These are phyloP conservation scores for Ianthella basta DNA, from an alignment of 37 sponge, comb jelly and placozoan species.

Conservation along the genomic window DNA sequence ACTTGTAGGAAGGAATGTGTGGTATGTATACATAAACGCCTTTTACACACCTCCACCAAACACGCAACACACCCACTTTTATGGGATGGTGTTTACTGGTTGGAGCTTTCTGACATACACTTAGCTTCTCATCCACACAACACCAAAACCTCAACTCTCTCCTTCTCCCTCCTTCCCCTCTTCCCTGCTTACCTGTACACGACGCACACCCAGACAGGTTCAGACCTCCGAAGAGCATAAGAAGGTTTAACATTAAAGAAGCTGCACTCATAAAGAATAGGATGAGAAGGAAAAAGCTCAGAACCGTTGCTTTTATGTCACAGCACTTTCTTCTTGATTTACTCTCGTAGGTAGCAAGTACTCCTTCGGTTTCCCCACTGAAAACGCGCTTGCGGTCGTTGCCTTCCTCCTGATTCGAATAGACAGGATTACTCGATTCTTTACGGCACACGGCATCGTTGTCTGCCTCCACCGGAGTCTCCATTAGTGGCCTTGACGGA, in stretches of 20 bases:
- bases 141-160: no score
- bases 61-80: no score
- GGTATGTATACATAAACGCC: no score
- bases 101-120: no score
- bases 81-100: no score
- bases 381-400: background rate
- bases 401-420: background rate
- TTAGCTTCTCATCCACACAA: no score
- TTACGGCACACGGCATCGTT: background rate
- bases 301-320: background rate
- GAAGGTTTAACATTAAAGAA: background rate
- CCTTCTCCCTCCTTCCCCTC: no score
- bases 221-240: background rate
- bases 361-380: background rate
- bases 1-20: no score
- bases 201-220: no score
- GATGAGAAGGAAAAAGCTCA: background rate
- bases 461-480: background rate
- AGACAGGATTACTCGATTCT: background rate
- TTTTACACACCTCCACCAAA: no score
- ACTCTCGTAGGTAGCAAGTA: background rate
- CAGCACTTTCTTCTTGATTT: background rate
- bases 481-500: background rate
- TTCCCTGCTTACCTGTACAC: no score
- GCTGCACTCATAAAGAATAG: background rate